Evolutionary conservation across 2,113 vertebrate species (phyloP), one percentile per base, ranked within the genome.

Genomic region (Myotis brandtii): DNA sequence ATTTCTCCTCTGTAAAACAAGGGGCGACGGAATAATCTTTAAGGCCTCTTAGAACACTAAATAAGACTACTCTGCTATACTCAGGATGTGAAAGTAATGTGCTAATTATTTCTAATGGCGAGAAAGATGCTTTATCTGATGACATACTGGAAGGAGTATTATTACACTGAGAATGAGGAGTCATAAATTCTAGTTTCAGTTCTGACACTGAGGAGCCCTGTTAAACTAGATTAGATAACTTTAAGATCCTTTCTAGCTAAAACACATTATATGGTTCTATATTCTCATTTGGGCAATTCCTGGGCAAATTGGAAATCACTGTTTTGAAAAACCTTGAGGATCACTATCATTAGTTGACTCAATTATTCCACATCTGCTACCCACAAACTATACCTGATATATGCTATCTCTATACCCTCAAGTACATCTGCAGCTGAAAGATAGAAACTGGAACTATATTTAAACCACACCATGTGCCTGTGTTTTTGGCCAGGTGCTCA

Each of bases 401-500:
- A 72, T 52, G 34, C 23, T 92, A 6, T 72, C 34, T 94, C 17
- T n/a, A 93, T 92, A 88, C 18, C 32, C 18, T 11, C 14, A 91
- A 80, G 56, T 20, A 40, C 30, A 85, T 90, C 56, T 86, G 82
- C 32, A 85, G 18, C 59, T n/a, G 64, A 79, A 13, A 91, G 32
- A 84, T 34, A 34, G 96, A 97, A 88, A 40, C 5, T 52, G 21
- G 48, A 95, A 18, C 85, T 96, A 59, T 88, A 72, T 92, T 92
- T 86, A 93, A 85, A 81, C 77, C 73, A 79, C 2, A 89, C 52
- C 66, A 90, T 48, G 43, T 75, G 67, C 7, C 48, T 93, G 54
- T 94, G 27, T 56, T 90, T 96, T 92, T 46, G 80, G 59, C 50
- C 72, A 93, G 89, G 90, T 94, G 89, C 54, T 90, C 50, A 85